Conservation (phyloP, 1,140 invertebrate genomes). For the Sycophaga agraensis region DNA sequence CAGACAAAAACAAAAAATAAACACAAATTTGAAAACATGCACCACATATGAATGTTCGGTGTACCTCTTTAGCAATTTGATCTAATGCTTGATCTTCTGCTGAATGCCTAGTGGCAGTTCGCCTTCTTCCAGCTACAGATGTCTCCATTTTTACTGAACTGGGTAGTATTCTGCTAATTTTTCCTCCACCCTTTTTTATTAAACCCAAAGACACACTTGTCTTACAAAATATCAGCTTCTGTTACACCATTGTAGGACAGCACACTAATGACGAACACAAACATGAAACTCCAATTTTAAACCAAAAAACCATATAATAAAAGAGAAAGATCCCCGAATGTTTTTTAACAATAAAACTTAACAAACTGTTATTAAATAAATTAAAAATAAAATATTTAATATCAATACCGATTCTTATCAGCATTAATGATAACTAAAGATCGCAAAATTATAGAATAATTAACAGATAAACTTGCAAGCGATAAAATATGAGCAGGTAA, state of each 20-base stretch:
- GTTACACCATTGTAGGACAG: slow-evolving; percentile 23
- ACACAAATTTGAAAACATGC: background rate
- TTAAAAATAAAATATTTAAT: background rate
- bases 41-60: slow-evolving; percentile 21
- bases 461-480: background rate
- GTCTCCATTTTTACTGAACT: slow-evolving; percentile 59
- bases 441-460: background rate
- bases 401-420: background rate
- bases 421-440: background rate
- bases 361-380: too few species aligned
- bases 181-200: slow-evolving; percentile 18
- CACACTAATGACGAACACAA: slow-evolving; percentile 26
- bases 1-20: slow-evolving; percentile 10
- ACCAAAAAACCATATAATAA: slow-evolving; percentile 20
- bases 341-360: background rate
- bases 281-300: slow-evolving; percentile 13
- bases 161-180: slow-evolving; percentile 8
- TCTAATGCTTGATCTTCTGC: slow-evolving; percentile 86
- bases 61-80: slow-evolving; percentile 87
- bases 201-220: slow-evolving; percentile 12
- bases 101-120: slow-evolving; percentile 71
- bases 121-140: slow-evolving; percentile 68
- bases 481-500: background rate
- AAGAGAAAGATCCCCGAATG: background rate
- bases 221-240: slow-evolving; percentile 1